Conservation (phyloP, 2,888 invertebrate species). For the Pediacus dermestoides region DNA sequence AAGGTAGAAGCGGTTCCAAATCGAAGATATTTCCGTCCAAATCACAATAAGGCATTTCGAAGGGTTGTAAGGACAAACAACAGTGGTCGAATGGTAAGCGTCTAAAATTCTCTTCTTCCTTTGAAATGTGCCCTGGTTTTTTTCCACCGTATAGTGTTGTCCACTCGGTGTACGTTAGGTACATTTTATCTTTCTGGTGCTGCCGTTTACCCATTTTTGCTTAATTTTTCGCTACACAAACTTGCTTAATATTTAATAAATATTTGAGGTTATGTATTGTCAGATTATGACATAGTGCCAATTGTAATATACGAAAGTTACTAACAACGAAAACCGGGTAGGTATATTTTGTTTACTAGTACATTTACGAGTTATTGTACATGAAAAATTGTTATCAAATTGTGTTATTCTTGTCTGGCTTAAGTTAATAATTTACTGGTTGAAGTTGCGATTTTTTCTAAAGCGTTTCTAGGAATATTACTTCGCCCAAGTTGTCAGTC, state of each 20-base stretch:
- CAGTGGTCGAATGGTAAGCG: slow-evolving; percentile 92
- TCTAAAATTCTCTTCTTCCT: slow-evolving; percentile 78
- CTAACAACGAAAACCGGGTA: no score
- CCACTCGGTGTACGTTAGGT: slow-evolving; percentile 85
- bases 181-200: slow-evolving; percentile 95
- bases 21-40: slow-evolving; percentile 91
- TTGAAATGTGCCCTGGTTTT: slow-evolving; percentile 60
- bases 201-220: slow-evolving; percentile 85
- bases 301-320: background rate
- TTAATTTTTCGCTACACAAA: slow-evolving; percentile 2
- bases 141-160: slow-evolving; percentile 87
- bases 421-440: no score
- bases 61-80: slow-evolving; percentile 87
- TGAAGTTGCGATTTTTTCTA: no score
- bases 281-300: slow-evolving; percentile 12
- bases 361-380: no score
- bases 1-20: slow-evolving; percentile 79
- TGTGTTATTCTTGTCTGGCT: no score
- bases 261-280: slow-evolving; percentile 21
- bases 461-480: no score
- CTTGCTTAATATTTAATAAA: background rate
- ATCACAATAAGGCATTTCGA: slow-evolving; percentile 89
- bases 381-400: background rate
- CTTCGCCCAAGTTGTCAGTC: slow-evolving; percentile 19
- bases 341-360: no score